Evolutionary conservation across 2,797 vertebrate species (phyloP).

Genomic region (Kryptopterus vitreolus): DNA sequence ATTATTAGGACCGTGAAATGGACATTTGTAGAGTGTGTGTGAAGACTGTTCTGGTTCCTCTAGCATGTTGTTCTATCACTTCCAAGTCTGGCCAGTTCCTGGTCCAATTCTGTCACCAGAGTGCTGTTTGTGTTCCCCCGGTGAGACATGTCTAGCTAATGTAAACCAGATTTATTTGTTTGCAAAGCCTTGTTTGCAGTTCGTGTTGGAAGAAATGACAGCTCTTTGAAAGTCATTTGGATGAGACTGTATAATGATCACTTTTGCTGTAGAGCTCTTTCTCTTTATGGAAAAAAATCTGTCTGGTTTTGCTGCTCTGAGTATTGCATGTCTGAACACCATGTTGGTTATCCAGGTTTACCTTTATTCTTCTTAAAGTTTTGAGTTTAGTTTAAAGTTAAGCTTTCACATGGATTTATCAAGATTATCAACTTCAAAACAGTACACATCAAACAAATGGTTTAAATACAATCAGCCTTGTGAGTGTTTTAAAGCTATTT

Average conservation of each 20-base stretch:
- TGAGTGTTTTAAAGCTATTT: not conserved
- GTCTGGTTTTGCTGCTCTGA: constrained; percentile 20
- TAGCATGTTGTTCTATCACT: constrained; percentile 33
- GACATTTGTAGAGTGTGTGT: not conserved
- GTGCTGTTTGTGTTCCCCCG: constrained; percentile 41
- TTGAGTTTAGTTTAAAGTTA: not conserved
- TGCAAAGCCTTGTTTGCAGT: constrained; percentile 47
- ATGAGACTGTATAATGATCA: not conserved
- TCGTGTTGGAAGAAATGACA: constrained; percentile 13
- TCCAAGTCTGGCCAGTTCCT: constrained; percentile 52
- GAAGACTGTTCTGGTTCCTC: constrained; percentile 8
- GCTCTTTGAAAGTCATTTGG: not conserved
- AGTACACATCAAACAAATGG: not conserved
- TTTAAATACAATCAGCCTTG: not conserved
- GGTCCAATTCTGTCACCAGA: constrained; percentile 46
- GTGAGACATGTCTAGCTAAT: constrained; percentile 49
- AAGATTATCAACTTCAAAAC: not conserved
- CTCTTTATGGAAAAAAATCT: constrained; percentile 19
- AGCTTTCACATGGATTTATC: not conserved
- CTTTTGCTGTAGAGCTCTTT: not conserved
- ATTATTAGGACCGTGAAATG: constrained; percentile 5
- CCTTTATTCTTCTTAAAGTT: not conserved
- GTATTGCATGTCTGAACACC: constrained; percentile 1
- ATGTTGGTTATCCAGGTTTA: not conserved
- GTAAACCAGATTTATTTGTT: constrained; percentile 43